Base-by-base conservation (phyloP, 2,888 invertebrate species). In the Andrena bicolor region DNA sequence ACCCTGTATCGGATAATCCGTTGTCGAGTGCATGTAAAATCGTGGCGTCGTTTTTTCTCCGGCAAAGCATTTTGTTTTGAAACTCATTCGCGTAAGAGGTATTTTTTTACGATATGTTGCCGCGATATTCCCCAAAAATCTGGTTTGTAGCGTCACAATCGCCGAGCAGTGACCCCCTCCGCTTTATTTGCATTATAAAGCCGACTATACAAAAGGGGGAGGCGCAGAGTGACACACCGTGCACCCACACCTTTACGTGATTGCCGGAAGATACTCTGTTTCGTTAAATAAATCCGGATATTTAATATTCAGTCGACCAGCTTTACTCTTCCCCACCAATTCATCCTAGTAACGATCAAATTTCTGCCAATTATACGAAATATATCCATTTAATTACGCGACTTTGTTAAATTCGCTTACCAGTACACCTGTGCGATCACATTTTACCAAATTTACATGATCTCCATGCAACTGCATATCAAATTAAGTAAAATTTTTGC, bases 141-240 rank as follows among this genome's bases (percentile, higher is more conserved):
- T 85, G 85, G 82, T 86, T 82, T 87, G 85, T 77, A 79, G 78
- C 83, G 85, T 80, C 72, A 86, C 84, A 71, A 75, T 64, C 79
- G 78, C 70, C 82, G 82, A 82, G 88, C 84, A 71, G 63, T 61
- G 83, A 82, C 81, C 77, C 82, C 30, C 61, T 6, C 78, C 78
- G 83, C 80, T 87, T 84, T 90, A 90, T 90, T 90, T 90, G 90
- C 90, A 90, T 90, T 84, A 89, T 90, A 90, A 90, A 90, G 90
- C 87, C 78, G 63, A 61, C 78, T 77, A 81, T 85, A 79, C 85
- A 76, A 79, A 79, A 64, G 68, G 85, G 41, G 80, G 73, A 58
- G 80, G 83, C 58, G 69, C 73, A 72, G 68, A 72, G 71, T 76
- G 83, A 82, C 74, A 83, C 71, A 66, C 69, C 79, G 80, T 85